Evolutionary conservation across 2,888 invertebrate genomes (phyloP).

Genomic region (Zaprionus obscuricornis): DNA sequence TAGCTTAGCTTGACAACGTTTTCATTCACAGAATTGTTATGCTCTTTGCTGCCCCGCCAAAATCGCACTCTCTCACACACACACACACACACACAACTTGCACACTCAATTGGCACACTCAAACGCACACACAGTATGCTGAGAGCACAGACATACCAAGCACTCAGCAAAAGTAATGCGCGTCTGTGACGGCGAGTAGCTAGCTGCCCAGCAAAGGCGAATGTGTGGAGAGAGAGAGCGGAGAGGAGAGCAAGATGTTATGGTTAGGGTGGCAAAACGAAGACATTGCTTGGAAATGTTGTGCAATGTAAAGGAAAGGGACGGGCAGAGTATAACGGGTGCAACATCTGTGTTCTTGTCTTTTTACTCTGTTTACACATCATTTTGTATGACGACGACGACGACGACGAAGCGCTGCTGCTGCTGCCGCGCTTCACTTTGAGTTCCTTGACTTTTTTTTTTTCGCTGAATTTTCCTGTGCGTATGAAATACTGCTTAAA

Average conservation of each 20-base stretch:
- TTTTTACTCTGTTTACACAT: conserved; percentile 62
- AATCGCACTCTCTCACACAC: conserved; percentile 15
- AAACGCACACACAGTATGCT: conserved; percentile 35
- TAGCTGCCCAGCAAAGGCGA: conserved; percentile 24
- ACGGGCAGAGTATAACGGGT: too few species aligned
- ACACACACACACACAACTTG: conserved; percentile 8
- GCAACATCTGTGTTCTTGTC: too few species aligned
- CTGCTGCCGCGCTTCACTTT: conserved; percentile 37
- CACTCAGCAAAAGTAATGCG: conserved; percentile 66
- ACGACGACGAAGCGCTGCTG: too few species aligned
- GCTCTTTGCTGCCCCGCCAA: too few species aligned
- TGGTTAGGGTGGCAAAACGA: conserved; percentile 8
- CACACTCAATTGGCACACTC: conserved; percentile 13
- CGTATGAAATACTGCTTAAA: too few species aligned
- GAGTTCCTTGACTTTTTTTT: conserved; percentile 76
- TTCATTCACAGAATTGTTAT: conserved; percentile 62
- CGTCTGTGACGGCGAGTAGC: conserved; percentile 1
- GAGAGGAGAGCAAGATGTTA: neutral
- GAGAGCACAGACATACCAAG: conserved; percentile 57
- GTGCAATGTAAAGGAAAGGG: too few species aligned
- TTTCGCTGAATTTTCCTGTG: conserved; percentile 22
- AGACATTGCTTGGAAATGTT: too few species aligned
- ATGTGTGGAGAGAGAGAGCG: neutral
- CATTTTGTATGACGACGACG: conserved; percentile 56
- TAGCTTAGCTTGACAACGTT: conserved; percentile 27